These are phyloP conservation scores for Gallinago nigripennis DNA, from an alignment of 2,797 vertebrate genomes.

Conservation along the genomic window DNA sequence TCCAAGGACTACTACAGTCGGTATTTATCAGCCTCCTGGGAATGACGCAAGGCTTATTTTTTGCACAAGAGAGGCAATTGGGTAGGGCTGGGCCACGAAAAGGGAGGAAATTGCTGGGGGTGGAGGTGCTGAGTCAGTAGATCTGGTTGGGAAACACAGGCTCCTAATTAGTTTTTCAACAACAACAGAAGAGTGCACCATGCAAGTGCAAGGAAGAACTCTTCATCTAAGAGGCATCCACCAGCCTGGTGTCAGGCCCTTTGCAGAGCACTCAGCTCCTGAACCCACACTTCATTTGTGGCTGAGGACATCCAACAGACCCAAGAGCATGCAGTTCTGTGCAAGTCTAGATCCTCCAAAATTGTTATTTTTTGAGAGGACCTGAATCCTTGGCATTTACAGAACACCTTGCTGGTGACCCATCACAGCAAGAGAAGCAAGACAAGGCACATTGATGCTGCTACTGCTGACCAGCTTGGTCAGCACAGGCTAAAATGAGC, in stretches of 20 bases:
- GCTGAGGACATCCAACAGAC: background rate
- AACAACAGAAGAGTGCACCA: background rate
- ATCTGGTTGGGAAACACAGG: background rate
- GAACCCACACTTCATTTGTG: background rate
- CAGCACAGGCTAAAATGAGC: background rate
- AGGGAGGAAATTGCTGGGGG: too few relatives aligned
- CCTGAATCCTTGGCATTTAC: background rate
- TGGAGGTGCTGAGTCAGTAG: too few relatives aligned
- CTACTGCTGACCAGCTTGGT: background rate
- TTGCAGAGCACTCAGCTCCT: background rate
- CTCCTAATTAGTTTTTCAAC: background rate
- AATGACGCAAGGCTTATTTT: background rate
- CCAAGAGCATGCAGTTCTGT: background rate
- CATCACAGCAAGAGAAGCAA: background rate
- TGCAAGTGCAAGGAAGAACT: background rate
- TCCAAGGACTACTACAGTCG: background rate
- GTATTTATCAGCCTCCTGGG: background rate
- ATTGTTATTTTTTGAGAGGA: background rate
- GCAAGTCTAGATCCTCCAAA: background rate
- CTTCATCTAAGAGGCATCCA: background rate
- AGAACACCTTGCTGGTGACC: background rate
- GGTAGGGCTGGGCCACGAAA: background rate
- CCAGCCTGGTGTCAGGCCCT: background rate
- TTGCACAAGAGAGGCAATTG: background rate
- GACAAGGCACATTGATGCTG: background rate